A percentile compares a stretch with the other conserved stretches of the same genome.
Evolutionary conservation across 2,888 invertebrate species (phyloP).

Genomic region (Plemyria rubiginata): DNA sequence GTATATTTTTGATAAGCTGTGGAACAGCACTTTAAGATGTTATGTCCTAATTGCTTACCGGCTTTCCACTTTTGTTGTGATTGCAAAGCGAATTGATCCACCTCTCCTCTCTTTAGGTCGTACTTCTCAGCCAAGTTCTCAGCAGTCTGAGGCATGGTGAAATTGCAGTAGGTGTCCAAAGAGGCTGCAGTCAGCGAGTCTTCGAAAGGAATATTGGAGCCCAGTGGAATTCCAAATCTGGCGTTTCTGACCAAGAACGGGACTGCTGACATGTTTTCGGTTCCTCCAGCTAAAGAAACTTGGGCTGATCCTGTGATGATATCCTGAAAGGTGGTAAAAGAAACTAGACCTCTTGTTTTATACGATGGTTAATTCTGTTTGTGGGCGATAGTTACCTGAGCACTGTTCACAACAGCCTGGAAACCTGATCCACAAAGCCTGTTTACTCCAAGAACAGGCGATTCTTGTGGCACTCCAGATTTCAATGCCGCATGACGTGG

Average conservation of each 20-base stretch:
- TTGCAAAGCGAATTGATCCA: slow-evolving; percentile 92
- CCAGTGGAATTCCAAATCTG: slow-evolving; percentile 94
- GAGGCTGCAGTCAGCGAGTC: slow-evolving; percentile 90
- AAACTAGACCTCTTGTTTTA: not conserved
- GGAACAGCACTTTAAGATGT: not conserved
- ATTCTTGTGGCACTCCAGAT: slow-evolving; percentile 92
- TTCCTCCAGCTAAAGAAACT: slow-evolving; percentile 95
- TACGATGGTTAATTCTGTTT: not conserved
- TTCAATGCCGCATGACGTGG: slow-evolving; percentile 94
- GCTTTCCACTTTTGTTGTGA: slow-evolving; percentile 95
- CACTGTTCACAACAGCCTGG: slow-evolving; percentile 95
- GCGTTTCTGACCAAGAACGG: slow-evolving; percentile 93
- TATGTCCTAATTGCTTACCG: slow-evolving; percentile 75
- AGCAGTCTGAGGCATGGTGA: slow-evolving; percentile 97
- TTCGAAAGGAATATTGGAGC: slow-evolving; percentile 90
- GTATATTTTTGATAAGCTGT: no score
- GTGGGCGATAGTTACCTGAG: slow-evolving; percentile 86
- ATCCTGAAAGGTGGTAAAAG: slow-evolving; percentile 83
- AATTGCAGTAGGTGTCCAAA: slow-evolving; percentile 93
- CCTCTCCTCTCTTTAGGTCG: slow-evolving; percentile 90
- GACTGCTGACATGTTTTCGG: slow-evolving; percentile 97
- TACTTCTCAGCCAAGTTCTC: slow-evolving; percentile 95
- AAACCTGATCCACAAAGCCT: slow-evolving; percentile 98
- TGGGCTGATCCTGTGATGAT: slow-evolving; percentile 93
- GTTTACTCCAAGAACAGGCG: slow-evolving; percentile 94